phyloP scores from a whole-genome alignment of 2,797 vertebrate genomes.

The Buceros bicornis region DNA sequence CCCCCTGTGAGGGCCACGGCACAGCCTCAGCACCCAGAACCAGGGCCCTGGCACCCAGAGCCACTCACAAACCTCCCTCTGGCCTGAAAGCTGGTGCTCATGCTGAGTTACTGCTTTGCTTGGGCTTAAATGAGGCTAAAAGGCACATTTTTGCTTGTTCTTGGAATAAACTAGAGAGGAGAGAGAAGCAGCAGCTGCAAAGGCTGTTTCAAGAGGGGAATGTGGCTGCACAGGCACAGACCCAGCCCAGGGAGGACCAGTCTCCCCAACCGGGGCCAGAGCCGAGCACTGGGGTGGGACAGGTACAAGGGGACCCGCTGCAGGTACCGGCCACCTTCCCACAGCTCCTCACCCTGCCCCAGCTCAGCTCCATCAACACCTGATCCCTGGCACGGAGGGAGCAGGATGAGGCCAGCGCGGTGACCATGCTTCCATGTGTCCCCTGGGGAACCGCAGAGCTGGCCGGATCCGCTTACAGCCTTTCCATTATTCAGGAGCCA shows the following conservation, averaged over 20 bases:
- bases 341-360: background rate
- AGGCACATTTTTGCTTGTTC: background rate
- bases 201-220: background rate
- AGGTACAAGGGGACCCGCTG: fast-evolving
- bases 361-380: background rate
- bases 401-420: background rate
- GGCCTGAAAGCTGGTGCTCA: background rate
- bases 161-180: background rate
- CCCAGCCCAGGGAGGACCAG: background rate
- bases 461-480: background rate
- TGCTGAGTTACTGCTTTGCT: fast-evolving
- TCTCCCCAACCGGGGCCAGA: background rate
- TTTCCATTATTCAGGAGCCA: conserved; percentile 23
- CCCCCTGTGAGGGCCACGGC: fast-evolving
- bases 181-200: background rate
- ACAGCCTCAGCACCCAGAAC: background rate
- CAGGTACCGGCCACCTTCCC: background rate
- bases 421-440: background rate
- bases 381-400: background rate
- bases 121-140: background rate
- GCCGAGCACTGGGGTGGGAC: background rate
- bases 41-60: background rate
- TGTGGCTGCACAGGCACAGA: fast-evolving
- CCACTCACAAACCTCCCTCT: background rate
- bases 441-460: background rate